Percentiles rank a stretch among this genome's conserved stretches.
Conservation (phyloP, 2,113 vertebrate species). For the Indri indri region DNA sequence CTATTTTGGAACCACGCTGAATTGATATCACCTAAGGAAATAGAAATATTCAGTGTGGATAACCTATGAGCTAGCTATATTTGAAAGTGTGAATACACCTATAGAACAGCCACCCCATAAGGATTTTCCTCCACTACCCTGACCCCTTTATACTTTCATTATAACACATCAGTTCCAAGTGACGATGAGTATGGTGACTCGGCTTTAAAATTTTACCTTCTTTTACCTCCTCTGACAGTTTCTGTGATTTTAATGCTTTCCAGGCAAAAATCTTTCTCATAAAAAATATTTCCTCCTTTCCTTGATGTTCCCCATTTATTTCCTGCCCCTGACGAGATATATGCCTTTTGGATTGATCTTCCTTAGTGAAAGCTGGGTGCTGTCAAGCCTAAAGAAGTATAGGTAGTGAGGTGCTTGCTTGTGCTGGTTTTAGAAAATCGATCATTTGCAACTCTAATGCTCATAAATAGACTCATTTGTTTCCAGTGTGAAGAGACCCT, state of each 20-base stretch:
- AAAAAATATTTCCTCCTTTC: neutral
- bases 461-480: slow-evolving; percentile 73
- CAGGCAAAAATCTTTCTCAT: neutral
- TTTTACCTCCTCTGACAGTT: neutral
- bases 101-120: neutral
- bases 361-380: neutral
- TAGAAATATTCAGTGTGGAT: neutral
- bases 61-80: neutral
- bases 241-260: neutral
- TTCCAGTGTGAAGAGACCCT: slow-evolving; percentile 46
- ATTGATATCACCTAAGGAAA: slow-evolving; percentile 3
- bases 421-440: slow-evolving; percentile 49
- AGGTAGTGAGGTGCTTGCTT: slow-evolving; percentile 45
- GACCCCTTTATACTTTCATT: neutral
- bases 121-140: neutral
- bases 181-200: neutral
- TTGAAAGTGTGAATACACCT: neutral
- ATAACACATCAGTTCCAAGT: neutral
- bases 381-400: slow-evolving; percentile 27
- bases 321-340: neutral
- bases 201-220: neutral
- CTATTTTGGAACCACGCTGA: neutral
- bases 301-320: neutral
- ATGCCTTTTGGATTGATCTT: neutral
- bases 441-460: slow-evolving; percentile 62